Conservation (phyloP, 2,797 vertebrate genomes). For the Silurus aristotelis region DNA sequence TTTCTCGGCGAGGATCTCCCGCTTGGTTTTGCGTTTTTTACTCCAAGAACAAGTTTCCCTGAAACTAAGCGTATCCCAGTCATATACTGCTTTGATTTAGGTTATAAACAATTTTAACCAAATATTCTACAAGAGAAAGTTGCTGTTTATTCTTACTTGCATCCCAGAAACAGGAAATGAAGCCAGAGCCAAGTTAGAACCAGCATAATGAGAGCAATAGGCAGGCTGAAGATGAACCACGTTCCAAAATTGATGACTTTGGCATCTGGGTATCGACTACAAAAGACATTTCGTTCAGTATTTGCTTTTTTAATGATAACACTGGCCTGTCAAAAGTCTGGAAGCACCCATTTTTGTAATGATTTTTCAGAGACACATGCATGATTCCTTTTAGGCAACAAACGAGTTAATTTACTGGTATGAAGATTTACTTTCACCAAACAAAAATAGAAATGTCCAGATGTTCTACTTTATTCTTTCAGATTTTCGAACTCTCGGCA, state of each 20-base stretch:
- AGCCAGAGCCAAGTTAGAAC: conserved; percentile 97
- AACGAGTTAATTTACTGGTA: too few relatives aligned
- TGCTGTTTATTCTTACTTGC: conserved; percentile 83
- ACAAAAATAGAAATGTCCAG: too few relatives aligned
- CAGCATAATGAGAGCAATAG: conserved; percentile 93
- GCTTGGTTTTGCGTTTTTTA: conserved; percentile 92
- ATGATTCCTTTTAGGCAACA: too few relatives aligned
- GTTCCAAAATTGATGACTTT: conserved; percentile 97
- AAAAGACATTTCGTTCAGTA: neutral
- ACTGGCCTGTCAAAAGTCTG: neutral
- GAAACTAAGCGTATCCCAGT: conserved; percentile 76
- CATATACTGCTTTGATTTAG: neutral
- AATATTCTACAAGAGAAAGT: neutral
- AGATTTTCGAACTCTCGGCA: too few relatives aligned
- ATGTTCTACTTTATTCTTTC: too few relatives aligned
- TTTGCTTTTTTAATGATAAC: neutral
- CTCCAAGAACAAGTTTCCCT: conserved; percentile 94
- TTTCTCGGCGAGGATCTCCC: conserved; percentile 90
- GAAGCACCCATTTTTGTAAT: too few relatives aligned
- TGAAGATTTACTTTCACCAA: too few relatives aligned
- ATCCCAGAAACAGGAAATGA: conserved; percentile 93
- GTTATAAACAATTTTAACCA: neutral
- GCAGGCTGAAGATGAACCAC: conserved; percentile 98
- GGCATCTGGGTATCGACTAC: conserved; percentile 90
- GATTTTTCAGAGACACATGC: too few relatives aligned